Evolutionary conservation across 2,113 vertebrate species (phyloP).

Genomic region (Psophia crepitans): DNA sequence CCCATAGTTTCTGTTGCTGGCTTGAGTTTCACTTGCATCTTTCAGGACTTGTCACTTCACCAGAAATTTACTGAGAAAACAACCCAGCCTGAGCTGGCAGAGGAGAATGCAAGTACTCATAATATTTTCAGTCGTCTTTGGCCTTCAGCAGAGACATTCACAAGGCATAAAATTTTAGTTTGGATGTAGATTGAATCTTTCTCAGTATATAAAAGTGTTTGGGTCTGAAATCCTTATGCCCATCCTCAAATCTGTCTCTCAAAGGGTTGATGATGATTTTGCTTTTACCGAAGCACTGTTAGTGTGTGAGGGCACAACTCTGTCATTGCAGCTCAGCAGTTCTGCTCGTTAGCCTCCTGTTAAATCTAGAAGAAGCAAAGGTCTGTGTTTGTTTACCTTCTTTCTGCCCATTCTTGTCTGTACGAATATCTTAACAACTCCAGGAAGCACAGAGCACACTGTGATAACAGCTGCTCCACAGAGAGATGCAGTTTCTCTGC

Average conservation of each 20-base stretch:
- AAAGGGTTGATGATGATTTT: neutral
- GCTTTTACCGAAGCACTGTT: neutral
- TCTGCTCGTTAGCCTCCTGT: neutral
- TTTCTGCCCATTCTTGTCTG: neutral
- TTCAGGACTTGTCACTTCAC: neutral
- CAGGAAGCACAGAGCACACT: neutral
- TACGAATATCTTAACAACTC: neutral
- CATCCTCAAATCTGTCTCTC: neutral
- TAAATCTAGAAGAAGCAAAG: neutral
- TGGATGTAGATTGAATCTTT: neutral
- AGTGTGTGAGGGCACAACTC: neutral
- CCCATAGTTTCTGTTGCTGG: neutral
- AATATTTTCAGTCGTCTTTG: constrained; percentile 5
- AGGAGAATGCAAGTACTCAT: neutral
- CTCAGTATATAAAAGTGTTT: neutral
- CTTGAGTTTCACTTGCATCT: neutral
- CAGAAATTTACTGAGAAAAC: constrained; percentile 26
- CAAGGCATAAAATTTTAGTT: neutral
- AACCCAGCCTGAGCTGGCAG: neutral
- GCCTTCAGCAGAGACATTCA: neutral
- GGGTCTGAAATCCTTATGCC: neutral
- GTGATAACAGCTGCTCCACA: neutral
- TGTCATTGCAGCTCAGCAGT: neutral
- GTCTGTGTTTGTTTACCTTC: neutral
- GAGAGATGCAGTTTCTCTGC: neutral